Evolutionary conservation across 2,797 vertebrate genomes (phyloP).

Genomic region (Lutjanus argentimaculatus): DNA sequence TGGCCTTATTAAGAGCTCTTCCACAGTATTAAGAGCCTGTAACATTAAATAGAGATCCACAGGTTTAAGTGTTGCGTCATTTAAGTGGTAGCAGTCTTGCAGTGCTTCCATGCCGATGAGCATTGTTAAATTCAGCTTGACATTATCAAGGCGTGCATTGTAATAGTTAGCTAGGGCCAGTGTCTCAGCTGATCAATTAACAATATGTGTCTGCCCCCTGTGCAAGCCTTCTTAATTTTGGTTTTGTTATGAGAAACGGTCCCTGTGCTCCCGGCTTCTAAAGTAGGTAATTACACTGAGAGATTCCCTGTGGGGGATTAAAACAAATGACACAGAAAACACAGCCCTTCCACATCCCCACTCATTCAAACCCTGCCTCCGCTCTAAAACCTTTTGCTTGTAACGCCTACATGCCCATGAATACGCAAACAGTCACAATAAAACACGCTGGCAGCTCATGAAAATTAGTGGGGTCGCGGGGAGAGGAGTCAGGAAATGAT

Average conservation of each 20-base stretch:
- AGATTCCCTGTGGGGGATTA: constrained; percentile 79
- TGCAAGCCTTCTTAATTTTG: constrained; percentile 66
- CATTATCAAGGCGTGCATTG: constrained; percentile 36
- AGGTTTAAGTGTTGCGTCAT: constrained; percentile 58
- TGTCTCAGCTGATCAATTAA: constrained; percentile 72
- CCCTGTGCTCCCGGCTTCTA: constrained; percentile 69
- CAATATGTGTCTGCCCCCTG: constrained; percentile 43
- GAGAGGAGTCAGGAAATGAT: constrained; percentile 39
- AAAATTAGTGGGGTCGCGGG: constrained; percentile 67
- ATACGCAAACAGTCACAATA: constrained; percentile 63
- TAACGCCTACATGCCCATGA: constrained; percentile 61
- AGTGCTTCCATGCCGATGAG: not conserved
- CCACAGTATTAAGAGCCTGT: constrained; percentile 38
- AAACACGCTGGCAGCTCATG: constrained; percentile 69
- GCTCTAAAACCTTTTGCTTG: constrained; percentile 66
- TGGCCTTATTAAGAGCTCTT: constrained; percentile 53
- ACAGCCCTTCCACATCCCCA: constrained; percentile 46
- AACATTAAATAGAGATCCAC: constrained; percentile 59
- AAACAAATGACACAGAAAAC: constrained; percentile 82
- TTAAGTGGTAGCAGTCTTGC: constrained; percentile 22
- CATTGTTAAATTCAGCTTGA: constrained; percentile 31
- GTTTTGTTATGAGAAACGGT: constrained; percentile 75
- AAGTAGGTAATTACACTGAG: constrained; percentile 82
- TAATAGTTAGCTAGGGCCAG: constrained; percentile 24
- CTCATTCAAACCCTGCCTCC: constrained; percentile 48